These are phyloP conservation scores for Acipenser oxyrinchus DNA, from an alignment of 2,797 vertebrate genomes.

Conservation along the genomic window DNA sequence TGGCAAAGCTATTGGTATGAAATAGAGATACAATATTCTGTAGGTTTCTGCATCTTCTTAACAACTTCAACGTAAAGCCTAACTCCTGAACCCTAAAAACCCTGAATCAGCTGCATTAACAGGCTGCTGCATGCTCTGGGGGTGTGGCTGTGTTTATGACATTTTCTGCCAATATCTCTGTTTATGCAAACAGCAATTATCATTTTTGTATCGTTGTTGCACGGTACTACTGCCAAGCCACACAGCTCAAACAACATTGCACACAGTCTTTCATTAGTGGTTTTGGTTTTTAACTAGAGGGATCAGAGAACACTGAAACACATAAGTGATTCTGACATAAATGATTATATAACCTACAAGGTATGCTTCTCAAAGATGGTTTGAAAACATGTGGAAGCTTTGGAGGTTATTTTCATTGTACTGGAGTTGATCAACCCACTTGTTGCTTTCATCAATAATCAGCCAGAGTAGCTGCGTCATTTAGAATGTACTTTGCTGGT, in stretches of 20 bases:
- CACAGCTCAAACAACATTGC: not conserved
- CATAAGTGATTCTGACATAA: too few species aligned
- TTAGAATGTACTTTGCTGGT: too few species aligned
- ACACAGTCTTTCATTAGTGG: not conserved
- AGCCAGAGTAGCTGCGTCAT: too few species aligned
- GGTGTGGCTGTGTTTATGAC: not conserved
- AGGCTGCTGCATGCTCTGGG: not conserved
- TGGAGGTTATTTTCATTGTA: too few species aligned
- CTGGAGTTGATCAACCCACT: too few species aligned
- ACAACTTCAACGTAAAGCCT: not conserved
- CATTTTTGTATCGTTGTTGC: not conserved
- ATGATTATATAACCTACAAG: too few species aligned
- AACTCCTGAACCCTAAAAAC: not conserved
- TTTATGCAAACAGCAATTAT: not conserved
- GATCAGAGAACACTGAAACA: too few species aligned
- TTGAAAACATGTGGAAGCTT: too few species aligned
- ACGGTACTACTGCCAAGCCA: not conserved
- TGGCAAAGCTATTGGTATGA: not conserved
- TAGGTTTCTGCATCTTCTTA: not conserved
- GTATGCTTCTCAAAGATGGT: too few species aligned
- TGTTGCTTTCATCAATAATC: too few species aligned
- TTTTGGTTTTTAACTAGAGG: not conserved
- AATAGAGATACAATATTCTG: too few species aligned
- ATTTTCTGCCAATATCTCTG: not conserved
- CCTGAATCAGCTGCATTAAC: not conserved